Percentiles rank a stretch among this genome's conserved stretches.
These are phyloP conservation scores for Mastigias papua DNA, from an alignment of 30 jellyfish, hydroid and myxozoan species.

Conservation along the genomic window DNA sequence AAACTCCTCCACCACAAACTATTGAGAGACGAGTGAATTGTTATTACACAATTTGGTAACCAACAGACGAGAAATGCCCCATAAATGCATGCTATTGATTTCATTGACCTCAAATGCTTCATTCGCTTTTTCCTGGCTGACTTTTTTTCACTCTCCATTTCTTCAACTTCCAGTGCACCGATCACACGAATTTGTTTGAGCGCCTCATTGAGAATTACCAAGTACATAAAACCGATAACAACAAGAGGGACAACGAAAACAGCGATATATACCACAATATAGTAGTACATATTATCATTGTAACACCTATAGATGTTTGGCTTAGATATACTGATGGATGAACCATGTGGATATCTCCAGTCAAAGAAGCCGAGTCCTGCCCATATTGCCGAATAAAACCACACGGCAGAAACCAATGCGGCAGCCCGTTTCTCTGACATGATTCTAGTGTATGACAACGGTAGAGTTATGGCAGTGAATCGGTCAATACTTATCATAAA, in stretches of 20 bases:
- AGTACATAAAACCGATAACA: conserved; percentile 71
- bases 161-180: conserved; percentile 52
- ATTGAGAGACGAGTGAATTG: conserved; percentile 48
- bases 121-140: conserved; percentile 34
- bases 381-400: conserved; percentile 81
- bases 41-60: conserved; percentile 80
- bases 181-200: conserved; percentile 74
- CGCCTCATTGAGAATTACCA: conserved; percentile 66
- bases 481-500: conserved; percentile 86
- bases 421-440: conserved; percentile 55
- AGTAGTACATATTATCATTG: conserved; percentile 47
- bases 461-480: conserved; percentile 55
- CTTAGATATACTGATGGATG: background rate
- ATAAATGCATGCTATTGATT: conserved; percentile 74
- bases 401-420: conserved; percentile 18
- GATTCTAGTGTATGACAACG: conserved; percentile 63
- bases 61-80: conserved; percentile 88
- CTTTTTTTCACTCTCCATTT: background rate
- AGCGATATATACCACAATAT: conserved; percentile 17
- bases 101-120: conserved; percentile 63
- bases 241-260: conserved; percentile 68
- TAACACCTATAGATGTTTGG: conserved; percentile 37
- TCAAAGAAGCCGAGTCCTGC: conserved; percentile 66
- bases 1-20: conserved; percentile 55
- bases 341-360: conserved; percentile 68